Evolutionary conservation across 2,113 vertebrate genomes (phyloP).

Genomic region (Atractosteus spatula): DNA sequence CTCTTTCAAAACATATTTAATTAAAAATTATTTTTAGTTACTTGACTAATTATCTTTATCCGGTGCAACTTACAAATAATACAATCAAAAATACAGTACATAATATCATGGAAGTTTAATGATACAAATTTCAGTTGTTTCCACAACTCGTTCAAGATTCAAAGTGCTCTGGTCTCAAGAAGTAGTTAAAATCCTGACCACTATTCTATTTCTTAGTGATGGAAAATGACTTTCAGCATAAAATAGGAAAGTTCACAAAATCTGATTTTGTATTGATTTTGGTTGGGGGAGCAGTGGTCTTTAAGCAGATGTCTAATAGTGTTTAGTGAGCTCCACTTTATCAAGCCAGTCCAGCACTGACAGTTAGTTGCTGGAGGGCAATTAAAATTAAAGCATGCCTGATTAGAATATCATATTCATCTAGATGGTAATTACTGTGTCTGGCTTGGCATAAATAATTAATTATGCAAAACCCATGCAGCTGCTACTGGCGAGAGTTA

Average conservation of each 20-base stretch:
- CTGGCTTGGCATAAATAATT: conserved; percentile 98
- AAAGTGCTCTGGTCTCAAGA: too few species aligned
- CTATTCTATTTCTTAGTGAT: conserved; percentile 54
- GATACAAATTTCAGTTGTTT: too few species aligned
- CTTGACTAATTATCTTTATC: too few species aligned
- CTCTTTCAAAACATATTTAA: too few species aligned
- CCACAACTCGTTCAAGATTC: too few species aligned
- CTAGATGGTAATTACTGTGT: conserved; percentile 98
- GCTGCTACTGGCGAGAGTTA: conserved; percentile 93
- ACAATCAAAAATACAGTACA: too few species aligned
- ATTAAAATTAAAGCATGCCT: conserved; percentile 92
- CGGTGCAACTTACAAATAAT: too few species aligned
- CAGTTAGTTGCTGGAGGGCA: conserved; percentile 94
- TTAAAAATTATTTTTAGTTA: too few species aligned
- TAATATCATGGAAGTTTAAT: too few species aligned
- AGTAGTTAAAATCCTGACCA: too few species aligned
- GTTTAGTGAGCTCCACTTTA: conserved; percentile 85
- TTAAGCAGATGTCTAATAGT: conserved; percentile 94
- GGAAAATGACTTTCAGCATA: conserved; percentile 60
- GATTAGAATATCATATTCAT: conserved; percentile 98
- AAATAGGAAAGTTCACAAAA: conserved; percentile 51
- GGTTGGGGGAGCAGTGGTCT: conserved; percentile 54
- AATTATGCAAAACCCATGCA: conserved; percentile 98
- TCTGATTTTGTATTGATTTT: conserved; percentile 64
- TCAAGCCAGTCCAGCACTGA: conserved; percentile 87